Evolutionary conservation across 2,113 vertebrate genomes (phyloP).

Genomic region (Uria lomvia): DNA sequence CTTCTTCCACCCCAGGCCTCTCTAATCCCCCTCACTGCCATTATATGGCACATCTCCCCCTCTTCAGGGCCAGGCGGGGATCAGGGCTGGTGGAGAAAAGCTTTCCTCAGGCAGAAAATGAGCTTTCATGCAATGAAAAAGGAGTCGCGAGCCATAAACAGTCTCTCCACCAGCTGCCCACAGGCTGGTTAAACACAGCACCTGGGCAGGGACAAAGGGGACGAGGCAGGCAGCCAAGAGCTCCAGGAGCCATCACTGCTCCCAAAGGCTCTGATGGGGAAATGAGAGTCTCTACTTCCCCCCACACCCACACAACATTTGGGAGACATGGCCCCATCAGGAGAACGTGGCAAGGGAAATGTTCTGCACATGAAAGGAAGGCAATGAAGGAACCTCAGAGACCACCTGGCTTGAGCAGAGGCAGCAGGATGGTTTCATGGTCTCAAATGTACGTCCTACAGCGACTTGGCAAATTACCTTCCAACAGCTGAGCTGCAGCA

Average conservation of each 20-base stretch:
- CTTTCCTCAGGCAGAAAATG: constrained; percentile 65
- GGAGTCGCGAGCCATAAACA: constrained; percentile 13
- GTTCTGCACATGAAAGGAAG: not conserved
- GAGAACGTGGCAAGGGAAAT: not conserved
- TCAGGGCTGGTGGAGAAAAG: constrained; percentile 50
- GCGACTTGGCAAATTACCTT: not conserved
- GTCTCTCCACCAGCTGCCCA: constrained; percentile 70
- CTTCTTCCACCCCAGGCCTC: not conserved
- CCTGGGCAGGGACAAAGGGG: constrained; percentile 5
- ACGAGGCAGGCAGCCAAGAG: not conserved
- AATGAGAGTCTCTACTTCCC: not conserved
- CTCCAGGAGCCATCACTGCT: not conserved
- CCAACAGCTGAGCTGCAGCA: not conserved
- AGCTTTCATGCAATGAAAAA: constrained; percentile 58
- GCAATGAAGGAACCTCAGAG: not conserved
- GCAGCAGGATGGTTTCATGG: not conserved
- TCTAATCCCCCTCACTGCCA: not conserved
- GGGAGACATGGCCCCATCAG: not conserved
- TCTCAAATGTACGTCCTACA: not conserved
- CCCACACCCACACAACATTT: not conserved
- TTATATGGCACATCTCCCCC: not conserved
- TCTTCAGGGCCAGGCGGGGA: not conserved
- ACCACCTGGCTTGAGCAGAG: not conserved
- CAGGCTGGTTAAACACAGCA: constrained; percentile 61
- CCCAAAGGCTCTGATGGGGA: not conserved